These are phyloP conservation scores for Ptychoptera contaminata DNA, from an alignment of 2,888 invertebrate species.

Conservation along the genomic window DNA sequence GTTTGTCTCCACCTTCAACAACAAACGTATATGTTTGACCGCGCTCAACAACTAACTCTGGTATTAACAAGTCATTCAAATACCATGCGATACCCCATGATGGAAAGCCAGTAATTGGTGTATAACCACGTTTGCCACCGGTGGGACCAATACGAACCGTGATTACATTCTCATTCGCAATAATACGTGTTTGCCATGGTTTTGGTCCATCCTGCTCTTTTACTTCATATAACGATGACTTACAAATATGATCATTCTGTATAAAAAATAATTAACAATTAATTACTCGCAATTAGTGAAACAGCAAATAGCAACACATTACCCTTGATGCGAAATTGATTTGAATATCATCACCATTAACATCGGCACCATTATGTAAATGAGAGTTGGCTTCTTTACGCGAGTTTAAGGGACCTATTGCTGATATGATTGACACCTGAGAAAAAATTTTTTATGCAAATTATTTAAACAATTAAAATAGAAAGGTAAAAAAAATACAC, in stretches of 20 bases:
- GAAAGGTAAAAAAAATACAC: too few relatives aligned
- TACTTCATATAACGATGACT: constrained; percentile 44
- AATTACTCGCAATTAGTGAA: neutral
- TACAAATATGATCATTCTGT: constrained; percentile 56
- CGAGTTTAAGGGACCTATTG: constrained; percentile 69
- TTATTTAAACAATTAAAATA: too few relatives aligned
- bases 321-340: constrained; percentile 60
- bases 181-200: constrained; percentile 56
- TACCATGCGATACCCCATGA: constrained; percentile 91
- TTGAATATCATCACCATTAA: constrained; percentile 43
- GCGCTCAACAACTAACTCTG: constrained; percentile 74
- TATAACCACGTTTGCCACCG: constrained; percentile 65
- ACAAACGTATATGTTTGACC: constrained; percentile 73
- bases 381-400: constrained; percentile 74
- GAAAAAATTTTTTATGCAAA: too few relatives aligned
- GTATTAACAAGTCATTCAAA: constrained; percentile 77
- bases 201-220: constrained; percentile 39
- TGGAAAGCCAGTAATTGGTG: constrained; percentile 61
- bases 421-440: constrained; percentile 56
- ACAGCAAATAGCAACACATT: constrained; percentile 10
- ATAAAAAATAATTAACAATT: neutral
- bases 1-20: constrained; percentile 73
- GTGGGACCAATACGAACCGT: constrained; percentile 71
- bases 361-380: constrained; percentile 31
- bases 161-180: constrained; percentile 44